These are phyloP conservation scores for Mellivora capensis DNA, from an alignment of 2,113 vertebrate genomes.

Conservation along the genomic window DNA sequence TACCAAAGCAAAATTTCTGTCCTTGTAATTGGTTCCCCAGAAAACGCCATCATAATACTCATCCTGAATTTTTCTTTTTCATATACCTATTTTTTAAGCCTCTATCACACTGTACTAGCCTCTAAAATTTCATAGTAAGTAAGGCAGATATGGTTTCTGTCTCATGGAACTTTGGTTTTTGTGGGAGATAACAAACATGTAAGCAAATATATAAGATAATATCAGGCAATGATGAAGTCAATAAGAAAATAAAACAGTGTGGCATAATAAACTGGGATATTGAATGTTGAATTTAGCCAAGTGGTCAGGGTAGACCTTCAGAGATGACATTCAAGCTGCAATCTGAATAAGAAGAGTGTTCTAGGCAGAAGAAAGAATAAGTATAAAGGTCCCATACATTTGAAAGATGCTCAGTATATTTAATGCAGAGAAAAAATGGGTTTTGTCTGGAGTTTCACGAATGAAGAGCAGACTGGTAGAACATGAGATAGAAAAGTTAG, in stretches of 20 bases:
- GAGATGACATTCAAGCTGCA: not conserved
- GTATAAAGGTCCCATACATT: not conserved
- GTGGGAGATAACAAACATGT: not conserved
- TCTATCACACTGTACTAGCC: not conserved
- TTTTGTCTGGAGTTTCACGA: not conserved
- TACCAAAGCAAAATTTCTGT: not conserved
- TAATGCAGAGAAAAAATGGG: not conserved
- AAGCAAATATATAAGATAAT: not conserved
- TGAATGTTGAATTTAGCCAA: not conserved
- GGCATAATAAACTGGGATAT: not conserved
- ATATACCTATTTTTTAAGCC: not conserved
- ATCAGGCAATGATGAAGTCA: not conserved
- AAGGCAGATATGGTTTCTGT: not conserved
- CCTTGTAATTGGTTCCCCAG: not conserved
- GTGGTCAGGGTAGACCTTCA: not conserved
- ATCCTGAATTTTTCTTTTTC: not conserved
- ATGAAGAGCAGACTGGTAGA: not conserved
- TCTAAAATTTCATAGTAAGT: not conserved
- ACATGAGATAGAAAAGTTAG: not conserved
- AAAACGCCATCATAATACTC: not conserved
- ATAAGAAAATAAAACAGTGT: not conserved
- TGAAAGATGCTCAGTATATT: not conserved
- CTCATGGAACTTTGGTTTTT: not conserved
- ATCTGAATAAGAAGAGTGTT: not conserved
- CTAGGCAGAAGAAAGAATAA: not conserved